Base-by-base conservation (phyloP, 2,113 vertebrate genomes). In the Psittacula cyanocephala region DNA sequence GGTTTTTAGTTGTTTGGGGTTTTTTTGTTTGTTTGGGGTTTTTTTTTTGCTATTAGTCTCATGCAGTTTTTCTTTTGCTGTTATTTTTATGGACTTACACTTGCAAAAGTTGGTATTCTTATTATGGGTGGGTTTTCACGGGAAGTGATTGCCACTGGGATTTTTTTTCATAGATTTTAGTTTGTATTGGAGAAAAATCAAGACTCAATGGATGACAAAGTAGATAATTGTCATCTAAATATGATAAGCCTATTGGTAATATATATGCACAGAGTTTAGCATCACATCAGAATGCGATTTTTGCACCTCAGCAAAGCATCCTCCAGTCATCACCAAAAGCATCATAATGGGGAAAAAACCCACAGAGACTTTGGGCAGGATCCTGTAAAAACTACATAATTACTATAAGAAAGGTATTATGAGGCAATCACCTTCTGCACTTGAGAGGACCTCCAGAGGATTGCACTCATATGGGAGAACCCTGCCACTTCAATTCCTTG, bases 391-490 rank as follows among this genome's bases (percentile, higher is more conserved):
- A 43, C 8, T 81, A 27, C 27, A 17, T 18, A 60, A 72, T 35
- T 29, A 23, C 5, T 63, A 14, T 44, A 16, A 86, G 20, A 68
- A 75, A 74, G 88, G 3, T 64, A 41, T 11, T 75, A 46, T 44
- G 27, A 69, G 13, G 7, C 13, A 72, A 43, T 8, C 11, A 43
- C 6, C 27, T 81, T 25, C 39, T 65, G 8, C 37, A 41, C 10
- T 13, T 17, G 5, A 67, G n/a, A 68, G 31, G 31, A 41, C 8
- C 4, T 67, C 24, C 22, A 86, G 31, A 63, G 35, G 29, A 46
- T 9, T 70, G 11, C 33, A 44, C 3, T 70, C 1, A 0, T 46
- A 23, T 20, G 2, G 20, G 33, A 65, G 13, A 70, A 2, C 3
- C 4, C 19, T 57, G 9, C 2, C 19, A n/a, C 17, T 60, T 62